Evolutionary conservation across 2,797 vertebrate genomes (phyloP).

Genomic region (Rhinatrema bivittatum): DNA sequence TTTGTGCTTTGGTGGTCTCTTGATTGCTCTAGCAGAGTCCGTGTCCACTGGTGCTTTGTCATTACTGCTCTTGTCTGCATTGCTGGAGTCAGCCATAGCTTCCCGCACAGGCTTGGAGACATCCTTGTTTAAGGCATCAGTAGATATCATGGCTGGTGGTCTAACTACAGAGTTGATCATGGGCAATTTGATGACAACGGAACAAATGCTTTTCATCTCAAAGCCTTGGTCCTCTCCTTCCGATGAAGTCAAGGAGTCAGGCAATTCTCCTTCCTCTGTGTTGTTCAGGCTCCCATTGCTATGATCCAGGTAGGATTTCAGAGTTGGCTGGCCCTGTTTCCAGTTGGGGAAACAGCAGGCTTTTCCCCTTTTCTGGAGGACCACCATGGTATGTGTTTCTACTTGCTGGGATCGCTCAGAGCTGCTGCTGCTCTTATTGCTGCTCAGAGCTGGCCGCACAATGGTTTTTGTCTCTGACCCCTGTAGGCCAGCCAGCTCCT

Average conservation of each 20-base stretch:
- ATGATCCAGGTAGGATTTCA: slow-evolving; percentile 14
- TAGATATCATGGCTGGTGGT: slow-evolving; percentile 11
- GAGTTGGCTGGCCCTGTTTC: not conserved
- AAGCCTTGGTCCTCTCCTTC: slow-evolving; percentile 52
- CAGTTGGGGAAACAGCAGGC: slow-evolving; percentile 29
- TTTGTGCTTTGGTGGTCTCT: slow-evolving; percentile 24
- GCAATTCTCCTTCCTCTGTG: slow-evolving; percentile 43
- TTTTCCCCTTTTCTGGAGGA: not conserved
- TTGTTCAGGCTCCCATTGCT: slow-evolving; percentile 53
- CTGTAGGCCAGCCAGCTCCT: slow-evolving; percentile 55
- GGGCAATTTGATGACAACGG: slow-evolving; percentile 38
- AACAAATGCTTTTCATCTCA: slow-evolving; percentile 19
- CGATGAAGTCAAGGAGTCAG: slow-evolving; percentile 47
- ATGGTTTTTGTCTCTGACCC: slow-evolving; percentile 41
- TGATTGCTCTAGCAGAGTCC: not conserved
- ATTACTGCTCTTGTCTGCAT: not conserved
- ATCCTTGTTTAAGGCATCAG: slow-evolving; percentile 4
- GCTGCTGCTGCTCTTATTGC: slow-evolving; percentile 25
- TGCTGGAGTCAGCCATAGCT: not conserved
- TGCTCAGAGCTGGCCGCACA: not conserved
- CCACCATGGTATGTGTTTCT: no score
- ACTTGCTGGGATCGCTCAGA: slow-evolving; percentile 28
- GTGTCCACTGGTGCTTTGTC: not conserved
- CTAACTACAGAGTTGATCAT: slow-evolving; percentile 37
- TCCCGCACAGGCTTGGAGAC: not conserved